Evolutionary conservation across 1,140 invertebrate species (phyloP).

Genomic region (Hycleus phaleratus): DNA sequence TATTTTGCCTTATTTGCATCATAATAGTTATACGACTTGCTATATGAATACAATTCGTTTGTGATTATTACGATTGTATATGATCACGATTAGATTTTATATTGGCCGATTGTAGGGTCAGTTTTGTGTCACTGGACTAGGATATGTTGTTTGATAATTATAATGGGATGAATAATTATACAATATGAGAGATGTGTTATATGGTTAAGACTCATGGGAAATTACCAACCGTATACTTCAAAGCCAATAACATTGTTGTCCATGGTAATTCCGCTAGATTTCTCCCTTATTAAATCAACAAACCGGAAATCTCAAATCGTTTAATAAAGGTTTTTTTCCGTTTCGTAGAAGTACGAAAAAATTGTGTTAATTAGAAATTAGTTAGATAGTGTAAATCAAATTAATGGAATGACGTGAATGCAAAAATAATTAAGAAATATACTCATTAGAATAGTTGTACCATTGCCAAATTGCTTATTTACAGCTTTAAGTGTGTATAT

Average conservation of each 20-base stretch:
- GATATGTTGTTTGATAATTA: conserved; percentile 21
- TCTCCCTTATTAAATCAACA: no score
- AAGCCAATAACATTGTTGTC: no score
- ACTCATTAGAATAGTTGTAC: conserved; percentile 22
- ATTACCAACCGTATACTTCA: background rate
- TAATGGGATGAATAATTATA: conserved; percentile 25
- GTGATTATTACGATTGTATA: no score
- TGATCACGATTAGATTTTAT: background rate
- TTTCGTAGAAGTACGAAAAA: no score
- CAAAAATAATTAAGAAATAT: conserved; percentile 24
- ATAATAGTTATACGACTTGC: no score
- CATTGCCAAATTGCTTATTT: conserved; percentile 22
- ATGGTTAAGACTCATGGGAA: conserved; percentile 14
- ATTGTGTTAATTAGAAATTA: conserved; percentile 8
- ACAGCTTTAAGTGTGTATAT: conserved; percentile 1
- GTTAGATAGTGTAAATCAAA: conserved; percentile 12
- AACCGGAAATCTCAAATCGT: no score
- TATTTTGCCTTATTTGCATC: no score
- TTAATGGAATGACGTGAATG: conserved; percentile 10
- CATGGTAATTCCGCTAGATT: no score
- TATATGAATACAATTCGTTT: no score
- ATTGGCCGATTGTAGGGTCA: conserved; percentile 17
- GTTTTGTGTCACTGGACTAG: conserved; percentile 19
- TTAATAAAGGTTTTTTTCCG: no score
- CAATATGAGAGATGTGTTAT: background rate